Conservation (phyloP, 2,888 invertebrate species). For the Bruchidius siliquastri region DNA sequence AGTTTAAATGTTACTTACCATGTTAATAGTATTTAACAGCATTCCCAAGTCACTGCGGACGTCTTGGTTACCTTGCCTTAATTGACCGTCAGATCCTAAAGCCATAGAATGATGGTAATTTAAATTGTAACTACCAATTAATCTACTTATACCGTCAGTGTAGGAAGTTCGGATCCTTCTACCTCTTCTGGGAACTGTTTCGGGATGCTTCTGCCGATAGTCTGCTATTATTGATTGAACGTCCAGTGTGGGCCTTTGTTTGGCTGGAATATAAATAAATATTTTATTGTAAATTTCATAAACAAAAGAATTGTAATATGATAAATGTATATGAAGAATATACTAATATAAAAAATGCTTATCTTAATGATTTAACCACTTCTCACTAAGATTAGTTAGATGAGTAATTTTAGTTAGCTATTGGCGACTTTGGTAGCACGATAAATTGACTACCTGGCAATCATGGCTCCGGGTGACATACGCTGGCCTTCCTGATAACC, state of each 20-base stretch:
- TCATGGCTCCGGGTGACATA: too few relatives aligned
- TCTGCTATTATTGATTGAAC: conserved; percentile 80
- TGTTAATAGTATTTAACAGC: conserved; percentile 38
- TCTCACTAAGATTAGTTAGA: too few relatives aligned
- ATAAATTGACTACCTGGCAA: too few relatives aligned
- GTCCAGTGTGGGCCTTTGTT: conserved; percentile 75
- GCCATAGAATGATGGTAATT: conserved; percentile 46
- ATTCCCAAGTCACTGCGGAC: conserved; percentile 39
- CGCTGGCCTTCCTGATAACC: too few relatives aligned
- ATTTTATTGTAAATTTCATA: too few relatives aligned
- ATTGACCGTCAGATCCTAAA: conserved; percentile 48
- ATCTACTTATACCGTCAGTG: conserved; percentile 26
- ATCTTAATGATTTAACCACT: too few relatives aligned
- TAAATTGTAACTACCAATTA: conserved; percentile 30
- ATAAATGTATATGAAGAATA: too few relatives aligned
- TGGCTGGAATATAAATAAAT: conserved; percentile 40
- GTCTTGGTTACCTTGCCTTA: conserved; percentile 38
- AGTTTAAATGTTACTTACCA: conserved; percentile 39
- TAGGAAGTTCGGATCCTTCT: conserved; percentile 55
- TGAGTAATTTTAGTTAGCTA: too few relatives aligned
- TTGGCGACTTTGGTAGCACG: too few relatives aligned
- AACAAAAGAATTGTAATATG: too few relatives aligned
- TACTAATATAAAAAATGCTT: too few relatives aligned
- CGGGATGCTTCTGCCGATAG: conserved; percentile 71
- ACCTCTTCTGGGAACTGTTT: conserved; percentile 65